Evolutionary conservation across 2,797 vertebrate genomes (phyloP), one percentile per base, ranked within the genome.

Genomic region (Lophius americanus): DNA sequence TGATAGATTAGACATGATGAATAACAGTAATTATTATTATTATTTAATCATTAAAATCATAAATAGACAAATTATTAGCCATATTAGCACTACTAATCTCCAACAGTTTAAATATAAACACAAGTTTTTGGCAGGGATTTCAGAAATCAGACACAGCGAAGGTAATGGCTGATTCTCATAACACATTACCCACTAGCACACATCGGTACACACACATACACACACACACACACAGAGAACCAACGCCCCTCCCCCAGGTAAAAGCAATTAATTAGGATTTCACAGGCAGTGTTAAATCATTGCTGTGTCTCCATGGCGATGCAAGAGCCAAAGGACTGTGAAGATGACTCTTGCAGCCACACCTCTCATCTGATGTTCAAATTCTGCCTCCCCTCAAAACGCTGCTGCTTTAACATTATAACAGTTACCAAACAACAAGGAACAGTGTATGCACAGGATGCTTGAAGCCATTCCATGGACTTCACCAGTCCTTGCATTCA

Each of bases 301-400:
- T 75, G 52, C 49, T 67, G 69, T 47, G 70, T 82, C 68, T 75
- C 78, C 75, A 85, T 79, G 85, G 81, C 64, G 78, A 89, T 69
- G 38, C 49, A 50, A 68, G 38, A 44, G 68, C 49, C 36, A 76
- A 78, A 72, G 51, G 66, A 60, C 59, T 58, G 57, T 5, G 50
- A 62, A 46, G 44, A 74, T 14, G 73, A 38, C 50, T 79, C n/a
- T 53, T 39, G 38, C 6, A 38, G 46, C 51, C 53, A 61, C 59
- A 58, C 55, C 50, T 46, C 38, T 58, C 23, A 12, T 44, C 44
- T 55, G 57, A 44, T 12, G 9, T 51, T 54, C 47, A 58, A 36
- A 52, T 61, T 64, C 6, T 9, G 58, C 12, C 43, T 33, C 32
- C 41, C 9, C 32, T 60, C 35, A 58, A 12, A 46, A 3, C 33